A percentile compares a stretch with the other conserved stretches of the same genome.
Evolutionary conservation across 2,797 vertebrate genomes (phyloP).

Genomic region (Lithobates sylvaticus): DNA sequence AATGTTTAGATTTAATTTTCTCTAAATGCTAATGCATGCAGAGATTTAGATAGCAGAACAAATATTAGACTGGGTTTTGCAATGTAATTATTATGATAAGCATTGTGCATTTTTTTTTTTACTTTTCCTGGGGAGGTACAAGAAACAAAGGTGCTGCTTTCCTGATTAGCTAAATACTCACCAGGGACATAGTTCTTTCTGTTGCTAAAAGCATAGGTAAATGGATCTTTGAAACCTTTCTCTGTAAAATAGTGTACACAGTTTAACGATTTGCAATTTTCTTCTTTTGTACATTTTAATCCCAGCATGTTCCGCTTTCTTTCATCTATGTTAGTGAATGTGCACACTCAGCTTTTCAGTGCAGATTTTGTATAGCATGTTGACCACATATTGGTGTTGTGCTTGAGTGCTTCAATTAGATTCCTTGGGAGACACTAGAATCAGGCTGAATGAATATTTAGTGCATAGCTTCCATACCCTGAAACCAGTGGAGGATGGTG

Average conservation of each 20-base stretch:
- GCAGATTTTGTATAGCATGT: background rate
- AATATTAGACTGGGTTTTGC: slow-evolving; percentile 1
- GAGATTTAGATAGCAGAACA: background rate
- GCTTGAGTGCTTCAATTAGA: too few relatives aligned
- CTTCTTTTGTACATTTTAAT: background rate
- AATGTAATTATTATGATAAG: slow-evolving; percentile 37
- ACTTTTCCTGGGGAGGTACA: slow-evolving; percentile 7
- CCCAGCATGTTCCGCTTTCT: background rate
- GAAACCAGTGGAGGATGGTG: too few relatives aligned
- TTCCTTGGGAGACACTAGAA: too few relatives aligned
- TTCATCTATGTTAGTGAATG: background rate
- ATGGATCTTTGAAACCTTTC: background rate
- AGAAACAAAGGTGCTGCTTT: background rate
- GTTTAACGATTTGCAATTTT: background rate
- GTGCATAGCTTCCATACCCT: too few relatives aligned
- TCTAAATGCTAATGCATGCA: slow-evolving; percentile 53
- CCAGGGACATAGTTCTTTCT: background rate
- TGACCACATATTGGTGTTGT: background rate
- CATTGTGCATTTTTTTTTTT: background rate
- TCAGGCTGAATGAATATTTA: too few relatives aligned
- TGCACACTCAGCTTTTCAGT: background rate
- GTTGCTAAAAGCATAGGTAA: background rate
- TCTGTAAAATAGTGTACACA: background rate
- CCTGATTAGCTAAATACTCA: slow-evolving; percentile 11
- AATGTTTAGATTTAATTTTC: slow-evolving; percentile 43